These are phyloP conservation scores for Strix aluco DNA, from an alignment of 2,113 vertebrate species.

Conservation along the genomic window DNA sequence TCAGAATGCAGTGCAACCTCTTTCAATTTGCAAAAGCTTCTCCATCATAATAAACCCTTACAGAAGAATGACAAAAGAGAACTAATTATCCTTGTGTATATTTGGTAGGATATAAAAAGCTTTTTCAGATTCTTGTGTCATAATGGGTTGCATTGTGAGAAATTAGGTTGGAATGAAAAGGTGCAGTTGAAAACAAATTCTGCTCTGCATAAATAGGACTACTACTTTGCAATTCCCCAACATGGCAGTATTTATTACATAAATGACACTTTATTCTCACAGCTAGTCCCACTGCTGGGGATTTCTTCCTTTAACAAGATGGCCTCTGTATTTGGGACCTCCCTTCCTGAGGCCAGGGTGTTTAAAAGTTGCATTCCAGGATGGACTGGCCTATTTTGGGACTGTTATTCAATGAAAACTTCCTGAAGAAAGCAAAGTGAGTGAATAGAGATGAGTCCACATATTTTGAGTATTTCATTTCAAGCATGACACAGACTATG, in stretches of 20 bases:
- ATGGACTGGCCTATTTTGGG: slow-evolving; percentile 61
- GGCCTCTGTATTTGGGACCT: slow-evolving; percentile 14
- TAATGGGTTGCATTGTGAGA: slow-evolving; percentile 27
- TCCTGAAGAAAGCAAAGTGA: not conserved
- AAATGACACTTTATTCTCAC: slow-evolving; percentile 22
- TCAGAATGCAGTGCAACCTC: slow-evolving; percentile 17
- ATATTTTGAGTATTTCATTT: not conserved
- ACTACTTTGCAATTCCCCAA: not conserved
- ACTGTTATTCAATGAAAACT: slow-evolving; percentile 50
- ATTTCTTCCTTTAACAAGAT: slow-evolving; percentile 17
- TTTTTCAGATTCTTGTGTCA: slow-evolving; percentile 20
- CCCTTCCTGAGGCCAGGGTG: slow-evolving; percentile 27
- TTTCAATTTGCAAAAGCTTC: slow-evolving; percentile 38
- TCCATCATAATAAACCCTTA: slow-evolving; percentile 35
- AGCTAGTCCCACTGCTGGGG: not conserved
- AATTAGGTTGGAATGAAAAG: slow-evolving; percentile 29
- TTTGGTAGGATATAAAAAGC: slow-evolving; percentile 42
- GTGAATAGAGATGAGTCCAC: not conserved
- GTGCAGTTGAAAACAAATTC: slow-evolving; percentile 38
- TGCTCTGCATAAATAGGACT: not conserved
- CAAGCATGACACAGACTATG: not conserved
- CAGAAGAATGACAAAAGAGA: slow-evolving; percentile 39
- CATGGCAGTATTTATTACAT: slow-evolving; percentile 2
- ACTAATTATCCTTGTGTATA: slow-evolving; percentile 42
- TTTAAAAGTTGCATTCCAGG: slow-evolving; percentile 61